Evolutionary conservation across 2,113 vertebrate genomes (phyloP).

Genomic region (Pollachius pollachius): DNA sequence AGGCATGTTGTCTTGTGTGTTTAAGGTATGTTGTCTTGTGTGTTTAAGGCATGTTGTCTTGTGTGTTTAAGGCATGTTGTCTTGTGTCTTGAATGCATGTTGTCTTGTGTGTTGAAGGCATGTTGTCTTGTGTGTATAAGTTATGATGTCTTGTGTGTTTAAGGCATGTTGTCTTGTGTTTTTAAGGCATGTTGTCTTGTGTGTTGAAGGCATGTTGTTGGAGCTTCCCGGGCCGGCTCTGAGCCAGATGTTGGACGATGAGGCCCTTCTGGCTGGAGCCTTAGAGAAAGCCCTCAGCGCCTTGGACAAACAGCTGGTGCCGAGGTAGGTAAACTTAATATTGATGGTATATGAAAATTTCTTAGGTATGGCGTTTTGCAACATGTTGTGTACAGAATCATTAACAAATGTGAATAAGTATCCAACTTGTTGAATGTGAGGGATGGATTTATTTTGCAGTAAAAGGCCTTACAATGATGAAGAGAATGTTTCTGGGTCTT

Average conservation of each 20-base stretch:
- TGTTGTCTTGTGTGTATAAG: too few species aligned
- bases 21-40: too few species aligned
- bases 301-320: conserved; percentile 45
- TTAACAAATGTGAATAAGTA: too few species aligned
- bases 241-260: conserved; percentile 71
- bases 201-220: conserved; percentile 75
- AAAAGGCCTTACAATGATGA: conserved; percentile 47
- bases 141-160: neutral
- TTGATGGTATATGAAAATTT: neutral
- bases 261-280: conserved; percentile 61
- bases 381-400: too few species aligned
- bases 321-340: conserved; percentile 41
- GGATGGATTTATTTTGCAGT: conserved; percentile 35
- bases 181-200: neutral
- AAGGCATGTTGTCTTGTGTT: conserved; percentile 80
- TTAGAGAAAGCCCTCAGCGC: conserved; percentile 71
- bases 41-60: neutral
- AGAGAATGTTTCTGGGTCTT: conserved; percentile 57
- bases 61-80: neutral
- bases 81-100: too few species aligned
- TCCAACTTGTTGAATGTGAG: too few species aligned
- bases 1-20: conserved; percentile 69
- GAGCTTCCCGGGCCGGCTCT: conserved; percentile 70
- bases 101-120: too few species aligned
- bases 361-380: too few species aligned